phyloP scores from a whole-genome alignment of 2,797 vertebrate species.

The Clarias laeviceps region DNA sequence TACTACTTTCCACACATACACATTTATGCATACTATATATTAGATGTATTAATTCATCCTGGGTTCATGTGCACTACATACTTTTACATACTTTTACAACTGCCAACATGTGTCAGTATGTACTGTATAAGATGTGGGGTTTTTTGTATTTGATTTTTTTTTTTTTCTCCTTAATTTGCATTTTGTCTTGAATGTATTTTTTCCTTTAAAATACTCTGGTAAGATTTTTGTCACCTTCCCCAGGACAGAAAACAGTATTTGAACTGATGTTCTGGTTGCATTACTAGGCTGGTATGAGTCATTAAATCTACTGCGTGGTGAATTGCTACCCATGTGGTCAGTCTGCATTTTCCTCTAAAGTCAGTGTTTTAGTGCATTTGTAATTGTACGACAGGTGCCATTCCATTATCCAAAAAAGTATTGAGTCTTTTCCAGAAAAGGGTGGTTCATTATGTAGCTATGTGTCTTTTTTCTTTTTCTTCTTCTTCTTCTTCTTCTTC shows the following conservation, averaged over 20 bases:
- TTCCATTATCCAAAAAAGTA: conserved; percentile 18
- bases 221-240: neutral
- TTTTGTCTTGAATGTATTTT: neutral
- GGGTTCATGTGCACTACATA: neutral
- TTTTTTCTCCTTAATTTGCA: neutral
- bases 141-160: neutral
- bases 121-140: too few species aligned
- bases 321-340: conserved; percentile 32
- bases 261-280: conserved; percentile 15
- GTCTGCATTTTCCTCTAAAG: conserved; percentile 25
- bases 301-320: conserved; percentile 43
- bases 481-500: neutral
- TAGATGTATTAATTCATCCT: neutral
- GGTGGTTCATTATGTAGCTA: neutral
- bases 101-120: neutral
- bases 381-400: conserved; percentile 1
- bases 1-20: neutral
- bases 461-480: neutral
- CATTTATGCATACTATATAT: neutral
- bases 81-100: neutral
- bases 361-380: conserved; percentile 29
- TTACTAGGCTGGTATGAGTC: conserved; percentile 43
- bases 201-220: neutral
- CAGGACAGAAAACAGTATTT: neutral
- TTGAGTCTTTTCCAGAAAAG: conserved; percentile 7